Percentiles rank a stretch among this genome's conserved stretches.
Evolutionary conservation across 1,140 invertebrate genomes (phyloP).

Genomic region (Paraescarpia echinospica): DNA sequence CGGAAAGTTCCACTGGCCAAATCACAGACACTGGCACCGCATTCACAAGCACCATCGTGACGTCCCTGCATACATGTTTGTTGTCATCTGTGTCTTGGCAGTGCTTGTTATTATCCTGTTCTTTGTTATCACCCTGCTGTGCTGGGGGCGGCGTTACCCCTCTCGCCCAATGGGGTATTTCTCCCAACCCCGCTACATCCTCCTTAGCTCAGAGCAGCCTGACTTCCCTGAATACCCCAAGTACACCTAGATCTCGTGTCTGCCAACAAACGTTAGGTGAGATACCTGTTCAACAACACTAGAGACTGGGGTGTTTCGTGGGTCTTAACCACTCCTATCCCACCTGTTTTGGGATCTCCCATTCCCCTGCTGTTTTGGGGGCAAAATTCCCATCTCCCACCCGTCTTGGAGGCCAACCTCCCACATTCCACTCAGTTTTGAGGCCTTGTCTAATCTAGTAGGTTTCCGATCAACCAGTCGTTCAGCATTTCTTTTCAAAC

Average conservation of each 20-base stretch:
- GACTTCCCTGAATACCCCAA: constrained; percentile 22
- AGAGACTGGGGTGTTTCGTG: no score
- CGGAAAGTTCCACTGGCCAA: not conserved
- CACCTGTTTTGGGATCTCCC: no score
- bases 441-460: no score
- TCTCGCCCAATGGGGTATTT: constrained; percentile 2
- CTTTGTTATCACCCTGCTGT: constrained; percentile 34
- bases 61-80: constrained; percentile 29
- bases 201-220: constrained; percentile 26
- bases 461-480: not conserved
- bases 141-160: constrained; percentile 24
- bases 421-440: no score
- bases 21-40: constrained; percentile 6
- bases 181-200: constrained; percentile 19
- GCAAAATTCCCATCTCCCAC: no score
- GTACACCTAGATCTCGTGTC: constrained; percentile 31
- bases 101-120: constrained; percentile 31
- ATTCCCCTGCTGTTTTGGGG: no score
- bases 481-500: not conserved
- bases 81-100: constrained; percentile 33
- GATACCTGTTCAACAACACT: no score
- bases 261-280: no score
- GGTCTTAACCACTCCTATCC: no score
- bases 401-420: no score
- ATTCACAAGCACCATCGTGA: not conserved